A percentile compares a stretch with the other conserved stretches of the same genome.
These are phyloP conservation scores for Microplitis manilae DNA, from an alignment of 2,888 invertebrate species.

Conservation along the genomic window DNA sequence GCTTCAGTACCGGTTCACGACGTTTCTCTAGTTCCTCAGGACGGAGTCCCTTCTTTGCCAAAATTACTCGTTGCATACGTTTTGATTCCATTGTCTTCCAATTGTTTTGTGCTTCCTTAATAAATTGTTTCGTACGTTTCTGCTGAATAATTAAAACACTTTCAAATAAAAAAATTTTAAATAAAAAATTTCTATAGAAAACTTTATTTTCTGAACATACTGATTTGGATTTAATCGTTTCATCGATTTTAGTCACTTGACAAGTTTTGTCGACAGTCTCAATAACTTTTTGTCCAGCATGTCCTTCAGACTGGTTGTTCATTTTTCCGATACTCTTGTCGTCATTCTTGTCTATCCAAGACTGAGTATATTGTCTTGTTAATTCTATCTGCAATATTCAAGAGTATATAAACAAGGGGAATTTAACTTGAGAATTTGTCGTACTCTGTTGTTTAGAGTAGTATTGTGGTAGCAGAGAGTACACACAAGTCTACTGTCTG, in stretches of 20 bases:
- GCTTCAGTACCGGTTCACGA: constrained; percentile 76
- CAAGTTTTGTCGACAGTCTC: constrained; percentile 62
- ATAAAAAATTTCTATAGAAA: not conserved
- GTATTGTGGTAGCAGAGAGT: not conserved
- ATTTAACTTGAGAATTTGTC: not conserved
- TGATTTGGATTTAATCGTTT: constrained; percentile 45
- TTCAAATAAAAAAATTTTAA: not conserved
- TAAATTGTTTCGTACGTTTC: constrained; percentile 58
- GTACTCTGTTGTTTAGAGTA: not conserved
- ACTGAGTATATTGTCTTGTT: constrained; percentile 77
- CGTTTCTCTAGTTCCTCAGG: constrained; percentile 76
- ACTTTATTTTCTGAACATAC: constrained; percentile 35
- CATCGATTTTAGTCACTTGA: constrained; percentile 69
- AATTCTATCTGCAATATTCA: constrained; percentile 74
- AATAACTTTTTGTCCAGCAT: constrained; percentile 50
- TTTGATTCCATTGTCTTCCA: constrained; percentile 79
- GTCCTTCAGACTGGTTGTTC: constrained; percentile 71
- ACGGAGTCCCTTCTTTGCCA: constrained; percentile 78
- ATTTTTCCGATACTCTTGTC: constrained; percentile 71
- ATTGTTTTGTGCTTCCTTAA: constrained; percentile 73
- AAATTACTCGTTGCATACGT: constrained; percentile 77
- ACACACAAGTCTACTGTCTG: not conserved
- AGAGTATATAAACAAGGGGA: constrained; percentile 41
- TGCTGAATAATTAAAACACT: constrained; percentile 35
- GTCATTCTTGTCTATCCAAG: constrained; percentile 74